Percentiles rank a stretch among this genome's conserved stretches.
phyloP scores from a whole-genome alignment of 2,113 vertebrate species.

The Heterochromis multidens region DNA sequence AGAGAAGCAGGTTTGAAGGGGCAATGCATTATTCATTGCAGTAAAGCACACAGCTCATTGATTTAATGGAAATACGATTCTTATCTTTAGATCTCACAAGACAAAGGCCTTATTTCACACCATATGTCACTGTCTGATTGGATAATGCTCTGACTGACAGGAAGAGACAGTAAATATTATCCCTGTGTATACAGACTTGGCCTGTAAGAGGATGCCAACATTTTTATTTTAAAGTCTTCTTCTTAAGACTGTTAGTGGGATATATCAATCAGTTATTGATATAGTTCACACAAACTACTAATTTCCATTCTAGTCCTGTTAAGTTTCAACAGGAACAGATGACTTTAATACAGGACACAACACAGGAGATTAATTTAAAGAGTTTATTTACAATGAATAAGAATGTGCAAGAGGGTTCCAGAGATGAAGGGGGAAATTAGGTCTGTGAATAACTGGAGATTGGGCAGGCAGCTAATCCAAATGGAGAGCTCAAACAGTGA shows the following conservation, averaged over 20 bases:
- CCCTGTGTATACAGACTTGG: background rate
- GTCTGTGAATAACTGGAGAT: background rate
- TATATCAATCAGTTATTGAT: background rate
- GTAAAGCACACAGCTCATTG: slow-evolving; percentile 72
- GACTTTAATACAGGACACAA: background rate
- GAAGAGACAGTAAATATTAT: slow-evolving; percentile 47
- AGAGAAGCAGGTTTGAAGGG: slow-evolving; percentile 32
- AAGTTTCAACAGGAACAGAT: background rate
- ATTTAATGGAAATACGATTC: slow-evolving; percentile 76
- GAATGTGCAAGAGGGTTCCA: background rate
- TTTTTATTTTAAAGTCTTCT: background rate
- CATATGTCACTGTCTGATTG: slow-evolving; percentile 71
- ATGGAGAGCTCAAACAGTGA: background rate
- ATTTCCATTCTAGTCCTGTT: background rate
- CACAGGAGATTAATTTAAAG: background rate
- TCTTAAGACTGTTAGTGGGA: background rate
- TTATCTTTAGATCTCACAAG: slow-evolving; percentile 73
- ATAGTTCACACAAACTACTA: background rate
- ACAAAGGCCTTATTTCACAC: slow-evolving; percentile 66
- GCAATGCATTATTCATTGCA: slow-evolving; percentile 70
- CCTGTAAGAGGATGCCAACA: slow-evolving; percentile 16
- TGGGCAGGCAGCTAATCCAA: background rate
- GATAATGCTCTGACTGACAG: slow-evolving; percentile 62
- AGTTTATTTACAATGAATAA: background rate
- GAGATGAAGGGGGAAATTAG: background rate